phyloP scores from a whole-genome alignment of 2,113 vertebrate genomes.

The Amazona guildingii region DNA sequence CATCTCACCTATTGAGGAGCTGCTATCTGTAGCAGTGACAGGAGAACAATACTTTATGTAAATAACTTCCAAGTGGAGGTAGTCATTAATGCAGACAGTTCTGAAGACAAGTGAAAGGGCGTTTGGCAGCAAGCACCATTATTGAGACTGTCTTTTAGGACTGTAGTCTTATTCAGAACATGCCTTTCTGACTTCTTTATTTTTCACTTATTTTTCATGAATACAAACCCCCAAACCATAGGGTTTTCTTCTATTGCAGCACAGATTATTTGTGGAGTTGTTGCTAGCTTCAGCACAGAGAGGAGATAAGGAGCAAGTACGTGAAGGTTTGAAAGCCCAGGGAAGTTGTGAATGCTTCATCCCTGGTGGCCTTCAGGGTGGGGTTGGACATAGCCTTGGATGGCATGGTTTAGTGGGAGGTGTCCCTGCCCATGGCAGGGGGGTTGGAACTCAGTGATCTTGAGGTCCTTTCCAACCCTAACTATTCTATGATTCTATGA shows the following conservation, averaged over 20 bases:
- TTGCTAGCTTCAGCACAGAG: background rate
- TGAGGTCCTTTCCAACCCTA: too few relatives aligned
- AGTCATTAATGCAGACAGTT: constrained; percentile 46
- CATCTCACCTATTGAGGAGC: background rate
- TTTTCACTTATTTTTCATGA: background rate
- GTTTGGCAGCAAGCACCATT: background rate
- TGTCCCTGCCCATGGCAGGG: too few relatives aligned
- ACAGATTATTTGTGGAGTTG: background rate
- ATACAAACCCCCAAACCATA: background rate
- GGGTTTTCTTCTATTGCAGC: background rate
- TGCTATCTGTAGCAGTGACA: constrained; percentile 6
- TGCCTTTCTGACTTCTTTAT: background rate
- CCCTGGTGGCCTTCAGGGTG: too few relatives aligned
- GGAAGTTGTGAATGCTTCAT: too few relatives aligned
- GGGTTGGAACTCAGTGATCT: too few relatives aligned
- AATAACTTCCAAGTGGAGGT: constrained; percentile 25
- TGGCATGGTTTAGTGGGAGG: too few relatives aligned
- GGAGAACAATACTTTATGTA: constrained; percentile 57
- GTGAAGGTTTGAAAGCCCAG: background rate
- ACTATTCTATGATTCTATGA: too few relatives aligned
- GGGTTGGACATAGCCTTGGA: too few relatives aligned
- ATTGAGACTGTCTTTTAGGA: background rate
- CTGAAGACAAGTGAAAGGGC: constrained; percentile 10
- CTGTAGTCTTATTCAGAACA: background rate
- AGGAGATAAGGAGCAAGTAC: background rate